Percentiles rank a stretch among this genome's conserved stretches.
phyloP scores from a whole-genome alignment of 1,140 invertebrate species.

The Musca domestica region DNA sequence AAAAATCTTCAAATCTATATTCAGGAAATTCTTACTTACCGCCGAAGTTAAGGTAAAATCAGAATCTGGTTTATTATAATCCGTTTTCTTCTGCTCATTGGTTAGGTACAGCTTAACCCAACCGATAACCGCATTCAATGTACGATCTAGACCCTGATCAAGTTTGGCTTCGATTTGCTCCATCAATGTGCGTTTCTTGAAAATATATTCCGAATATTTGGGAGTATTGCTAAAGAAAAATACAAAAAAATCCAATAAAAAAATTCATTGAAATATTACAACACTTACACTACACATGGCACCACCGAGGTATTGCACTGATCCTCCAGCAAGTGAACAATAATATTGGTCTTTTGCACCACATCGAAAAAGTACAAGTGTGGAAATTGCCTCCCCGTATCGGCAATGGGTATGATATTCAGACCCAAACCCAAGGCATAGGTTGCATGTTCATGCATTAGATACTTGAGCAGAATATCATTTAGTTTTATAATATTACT shows the following conservation, averaged over 20 bases:
- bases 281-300: conserved; percentile 78
- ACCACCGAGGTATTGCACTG: conserved; percentile 88
- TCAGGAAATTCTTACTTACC: conserved; percentile 54
- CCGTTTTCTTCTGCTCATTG: conserved; percentile 92
- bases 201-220: conserved; percentile 82
- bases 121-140: conserved; percentile 81
- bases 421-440: conserved; percentile 93
- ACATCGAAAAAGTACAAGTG: conserved; percentile 94
- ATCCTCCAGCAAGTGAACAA: conserved; percentile 94
- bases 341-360: conserved; percentile 91
- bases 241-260: neutral
- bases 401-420: conserved; percentile 86
- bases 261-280: no score
- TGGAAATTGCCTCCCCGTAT: conserved; percentile 72
- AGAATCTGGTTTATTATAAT: conserved; percentile 87
- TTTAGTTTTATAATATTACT: conserved; percentile 81
- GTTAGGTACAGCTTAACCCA: conserved; percentile 91
- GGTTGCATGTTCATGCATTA: conserved; percentile 91
- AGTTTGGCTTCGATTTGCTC: conserved; percentile 91
- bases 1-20: no score
- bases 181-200: conserved; percentile 81
- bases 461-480: conserved; percentile 81
- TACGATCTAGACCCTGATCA: conserved; percentile 85
- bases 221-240: conserved; percentile 74
- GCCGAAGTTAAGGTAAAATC: conserved; percentile 74